phyloP scores from a whole-genome alignment of 2,797 vertebrate genomes.

The Cyprinella venusta region DNA sequence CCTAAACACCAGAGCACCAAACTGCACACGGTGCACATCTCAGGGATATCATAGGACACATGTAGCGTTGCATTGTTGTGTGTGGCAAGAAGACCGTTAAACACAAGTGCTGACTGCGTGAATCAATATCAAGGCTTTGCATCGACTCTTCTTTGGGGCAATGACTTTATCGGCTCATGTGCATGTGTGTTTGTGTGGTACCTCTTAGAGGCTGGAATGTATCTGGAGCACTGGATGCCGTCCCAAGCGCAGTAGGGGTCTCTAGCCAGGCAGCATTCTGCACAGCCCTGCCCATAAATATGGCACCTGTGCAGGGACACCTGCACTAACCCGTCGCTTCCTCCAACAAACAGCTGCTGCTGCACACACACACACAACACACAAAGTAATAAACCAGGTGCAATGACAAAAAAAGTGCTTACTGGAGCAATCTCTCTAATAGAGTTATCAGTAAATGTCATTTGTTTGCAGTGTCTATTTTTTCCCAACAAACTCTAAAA shows the following conservation, averaged over 20 bases:
- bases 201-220: slow-evolving; percentile 94
- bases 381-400: slow-evolving; percentile 48
- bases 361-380: slow-evolving; percentile 74
- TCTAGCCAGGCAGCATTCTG: slow-evolving; percentile 96
- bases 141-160: slow-evolving; percentile 1
- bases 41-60: slow-evolving; percentile 2
- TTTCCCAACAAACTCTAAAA: slow-evolving; percentile 24
- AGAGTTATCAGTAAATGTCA: slow-evolving; percentile 35
- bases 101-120: slow-evolving; percentile 32
- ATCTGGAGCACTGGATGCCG: slow-evolving; percentile 91
- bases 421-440: slow-evolving; percentile 34
- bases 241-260: slow-evolving; percentile 99
- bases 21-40: slow-evolving; percentile 39
- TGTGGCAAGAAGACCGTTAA: neutral
- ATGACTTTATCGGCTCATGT: neutral
- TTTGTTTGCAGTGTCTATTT: slow-evolving; percentile 14
- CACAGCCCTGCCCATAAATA: slow-evolving; percentile 93
- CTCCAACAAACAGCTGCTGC: slow-evolving; percentile 97
- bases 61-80: neutral
- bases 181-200: slow-evolving; percentile 61
- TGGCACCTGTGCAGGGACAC: slow-evolving; percentile 94
- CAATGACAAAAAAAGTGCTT: slow-evolving; percentile 50
- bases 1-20: slow-evolving; percentile 10
- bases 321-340: slow-evolving; percentile 89
- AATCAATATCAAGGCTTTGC: slow-evolving; percentile 32